These are phyloP conservation scores for Sebastes baramenuke DNA, from an alignment of 2,797 vertebrate species.

Conservation along the genomic window DNA sequence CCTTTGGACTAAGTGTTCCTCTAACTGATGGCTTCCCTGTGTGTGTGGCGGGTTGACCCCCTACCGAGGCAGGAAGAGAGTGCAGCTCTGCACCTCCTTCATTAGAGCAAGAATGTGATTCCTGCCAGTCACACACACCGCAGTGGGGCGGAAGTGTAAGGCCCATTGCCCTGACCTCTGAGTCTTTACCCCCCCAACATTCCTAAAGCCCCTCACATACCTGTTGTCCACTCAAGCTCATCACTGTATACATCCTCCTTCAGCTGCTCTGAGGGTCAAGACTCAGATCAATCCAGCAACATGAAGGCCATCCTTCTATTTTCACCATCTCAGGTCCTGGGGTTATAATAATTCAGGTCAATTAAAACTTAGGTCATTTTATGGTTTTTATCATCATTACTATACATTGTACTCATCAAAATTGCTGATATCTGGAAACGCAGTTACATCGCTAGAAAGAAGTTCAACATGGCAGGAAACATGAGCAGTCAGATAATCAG, in stretches of 20 bases:
- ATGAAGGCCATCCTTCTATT: too few species aligned
- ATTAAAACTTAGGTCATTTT: background rate
- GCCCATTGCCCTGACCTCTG: conserved; percentile 24
- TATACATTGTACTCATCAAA: background rate
- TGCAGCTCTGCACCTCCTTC: conserved; percentile 13
- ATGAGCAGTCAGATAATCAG: background rate
- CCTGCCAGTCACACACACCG: conserved; percentile 18
- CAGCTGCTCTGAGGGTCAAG: conserved; percentile 2
- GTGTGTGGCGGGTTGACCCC: background rate
- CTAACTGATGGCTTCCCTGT: conserved; percentile 14
- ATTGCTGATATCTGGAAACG: background rate
- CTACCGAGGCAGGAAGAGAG: conserved; percentile 10
- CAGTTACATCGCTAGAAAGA: background rate
- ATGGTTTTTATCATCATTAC: background rate
- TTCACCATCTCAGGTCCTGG: background rate
- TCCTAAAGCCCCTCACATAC: conserved; percentile 38
- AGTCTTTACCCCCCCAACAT: conserved; percentile 3
- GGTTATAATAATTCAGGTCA: background rate
- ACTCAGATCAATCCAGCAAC: background rate
- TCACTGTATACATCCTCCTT: conserved; percentile 3
- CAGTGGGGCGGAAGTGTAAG: conserved; percentile 11
- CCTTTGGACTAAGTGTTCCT: conserved; percentile 4
- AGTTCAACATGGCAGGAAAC: background rate
- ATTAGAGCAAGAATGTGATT: conserved; percentile 55
- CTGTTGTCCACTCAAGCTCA: conserved; percentile 27